These are phyloP conservation scores for Macquaria australasica DNA, from an alignment of 2,113 vertebrate genomes.

Conservation along the genomic window DNA sequence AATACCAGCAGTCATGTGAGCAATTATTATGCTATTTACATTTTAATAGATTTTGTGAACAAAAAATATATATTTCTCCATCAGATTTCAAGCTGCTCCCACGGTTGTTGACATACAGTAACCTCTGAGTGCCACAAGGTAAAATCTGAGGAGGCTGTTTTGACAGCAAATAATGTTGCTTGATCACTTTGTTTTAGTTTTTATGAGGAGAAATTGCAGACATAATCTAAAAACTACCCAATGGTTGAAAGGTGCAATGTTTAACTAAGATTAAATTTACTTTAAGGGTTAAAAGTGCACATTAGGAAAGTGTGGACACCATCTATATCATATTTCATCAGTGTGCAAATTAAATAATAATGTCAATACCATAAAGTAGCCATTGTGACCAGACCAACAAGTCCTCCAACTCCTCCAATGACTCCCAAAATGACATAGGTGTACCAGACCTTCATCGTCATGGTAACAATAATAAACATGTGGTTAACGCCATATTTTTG, in stretches of 20 bases:
- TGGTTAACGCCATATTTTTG: no score
- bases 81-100: background rate
- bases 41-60: background rate
- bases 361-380: background rate
- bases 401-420: no score
- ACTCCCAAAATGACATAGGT: no score
- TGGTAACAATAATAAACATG: no score
- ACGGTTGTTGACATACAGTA: no score
- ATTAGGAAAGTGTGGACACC: background rate
- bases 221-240: background rate
- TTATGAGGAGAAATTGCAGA: background rate
- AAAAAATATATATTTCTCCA: background rate
- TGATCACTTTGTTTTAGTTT: background rate
- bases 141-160: background rate
- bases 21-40: background rate
- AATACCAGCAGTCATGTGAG: background rate
- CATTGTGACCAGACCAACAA: background rate
- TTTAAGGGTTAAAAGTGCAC: background rate
- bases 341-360: background rate
- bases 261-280: background rate
- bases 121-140: background rate
- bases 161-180: background rate
- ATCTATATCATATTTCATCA: background rate
- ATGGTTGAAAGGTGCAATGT: background rate
- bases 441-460: no score